phyloP scores from a whole-genome alignment of 2,797 vertebrate genomes.

The Xenops minutus region DNA sequence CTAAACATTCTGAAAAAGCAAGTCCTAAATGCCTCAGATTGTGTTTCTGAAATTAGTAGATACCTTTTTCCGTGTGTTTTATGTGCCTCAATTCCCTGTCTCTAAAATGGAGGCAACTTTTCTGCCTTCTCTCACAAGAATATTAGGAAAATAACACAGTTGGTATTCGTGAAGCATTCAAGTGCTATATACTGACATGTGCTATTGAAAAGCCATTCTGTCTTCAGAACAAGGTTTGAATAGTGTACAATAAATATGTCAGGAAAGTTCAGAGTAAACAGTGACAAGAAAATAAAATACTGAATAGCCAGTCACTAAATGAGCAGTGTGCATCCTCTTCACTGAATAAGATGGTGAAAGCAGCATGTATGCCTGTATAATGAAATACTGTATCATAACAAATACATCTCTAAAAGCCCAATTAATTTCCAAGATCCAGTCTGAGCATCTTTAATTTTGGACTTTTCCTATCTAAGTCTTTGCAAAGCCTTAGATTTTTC shows the following conservation, averaged over 20 bases:
- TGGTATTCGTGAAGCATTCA: slow-evolving; percentile 1
- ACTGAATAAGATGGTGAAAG: background rate
- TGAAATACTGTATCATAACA: background rate
- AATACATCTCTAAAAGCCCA: background rate
- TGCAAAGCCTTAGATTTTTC: background rate
- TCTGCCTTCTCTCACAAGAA: background rate
- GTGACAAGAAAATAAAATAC: slow-evolving; percentile 23
- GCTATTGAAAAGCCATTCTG: slow-evolving; percentile 43
- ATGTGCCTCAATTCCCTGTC: background rate
- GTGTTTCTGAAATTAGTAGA: background rate
- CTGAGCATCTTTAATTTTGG: background rate
- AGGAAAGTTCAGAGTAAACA: slow-evolving; percentile 41
- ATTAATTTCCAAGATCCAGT: background rate
- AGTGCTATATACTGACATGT: background rate
- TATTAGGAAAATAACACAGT: slow-evolving; percentile 26
- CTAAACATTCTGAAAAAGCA: background rate
- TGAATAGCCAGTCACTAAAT: background rate
- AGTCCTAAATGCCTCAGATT: background rate
- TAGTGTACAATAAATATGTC: slow-evolving; percentile 6
- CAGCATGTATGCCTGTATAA: background rate
- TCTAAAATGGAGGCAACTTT: background rate
- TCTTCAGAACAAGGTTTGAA: slow-evolving; percentile 19
- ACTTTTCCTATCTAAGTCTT: background rate
- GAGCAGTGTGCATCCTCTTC: background rate
- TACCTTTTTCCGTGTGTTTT: background rate